Conservation (phyloP, 2,797 vertebrate genomes). For the Halcyon badia region DNA sequence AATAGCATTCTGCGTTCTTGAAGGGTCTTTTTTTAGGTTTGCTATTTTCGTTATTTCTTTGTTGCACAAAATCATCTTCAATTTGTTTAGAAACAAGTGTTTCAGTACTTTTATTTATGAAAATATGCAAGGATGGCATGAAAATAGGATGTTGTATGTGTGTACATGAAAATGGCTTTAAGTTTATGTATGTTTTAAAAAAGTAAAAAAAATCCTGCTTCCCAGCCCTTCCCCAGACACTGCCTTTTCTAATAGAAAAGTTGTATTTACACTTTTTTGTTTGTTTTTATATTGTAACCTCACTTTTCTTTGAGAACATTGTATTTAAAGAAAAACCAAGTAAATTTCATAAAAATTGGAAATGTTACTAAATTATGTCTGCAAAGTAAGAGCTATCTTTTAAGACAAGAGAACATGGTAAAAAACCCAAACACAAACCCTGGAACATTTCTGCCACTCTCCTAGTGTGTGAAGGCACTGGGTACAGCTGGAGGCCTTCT, state of each 20-base stretch:
- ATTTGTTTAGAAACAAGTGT: constrained; percentile 16
- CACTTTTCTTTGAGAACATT: constrained; percentile 61
- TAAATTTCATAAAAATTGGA: constrained; percentile 64
- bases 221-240: neutral
- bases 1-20: neutral
- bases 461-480: neutral
- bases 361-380: constrained; percentile 68
- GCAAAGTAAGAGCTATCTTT: constrained; percentile 40
- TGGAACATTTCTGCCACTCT: neutral
- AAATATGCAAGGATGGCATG: neutral
- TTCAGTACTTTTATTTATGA: constrained; percentile 40
- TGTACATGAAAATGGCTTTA: constrained; percentile 6
- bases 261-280: constrained; percentile 41
- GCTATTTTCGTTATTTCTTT: neutral
- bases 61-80: neutral
- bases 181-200: constrained; percentile 17
- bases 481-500: neutral
- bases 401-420: neutral
- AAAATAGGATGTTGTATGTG: neutral
- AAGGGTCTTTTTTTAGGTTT: neutral
- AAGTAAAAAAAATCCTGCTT: constrained; percentile 35
- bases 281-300: constrained; percentile 73
- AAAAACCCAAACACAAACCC: neutral
- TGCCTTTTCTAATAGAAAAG: constrained; percentile 60
- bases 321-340: constrained; percentile 72